Base-by-base conservation (phyloP, 2,113 vertebrate species). In the Rhabdomys dilectus region DNA sequence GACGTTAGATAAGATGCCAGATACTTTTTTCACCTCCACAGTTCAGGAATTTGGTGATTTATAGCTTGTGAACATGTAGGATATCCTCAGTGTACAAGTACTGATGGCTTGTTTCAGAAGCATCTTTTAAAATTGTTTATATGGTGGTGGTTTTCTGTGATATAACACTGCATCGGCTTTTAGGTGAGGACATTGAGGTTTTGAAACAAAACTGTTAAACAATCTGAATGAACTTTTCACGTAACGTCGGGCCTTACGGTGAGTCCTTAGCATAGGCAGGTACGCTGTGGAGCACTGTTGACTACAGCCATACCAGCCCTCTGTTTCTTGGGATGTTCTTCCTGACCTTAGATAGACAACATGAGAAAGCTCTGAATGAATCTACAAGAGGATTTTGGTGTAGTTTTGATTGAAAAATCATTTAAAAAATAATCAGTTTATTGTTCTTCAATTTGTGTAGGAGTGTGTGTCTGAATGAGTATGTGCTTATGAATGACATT, bases 71-170 rank as follows among this genome's bases (percentile, higher is more conserved):
- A 66, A 48, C n/a, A 16, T 42, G 16, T 82, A 91, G 19, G 4
- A 10, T 6, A 73, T 9, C 53, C 17, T 58, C 2, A 24, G 11
- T 77, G 42, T 31, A 48, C 85, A 94, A 24, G 2, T 72, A 7
- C 12, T 51, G 5, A 72, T 29, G 36, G 22, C 39, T 81, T 89
- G 13, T 91, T 91, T 86, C 66, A 87, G 73, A 70, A 7, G 5
- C 75, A 10, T 84, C 48, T 48, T 90, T 91, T 45, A 60, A 93
- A 68, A 5, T 51, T 88, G 60, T 88, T 85, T 93, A 72, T 53
- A 29, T 21, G 24, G 39, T 73, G 21, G 16, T 48, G 7, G 10
- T 84, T 68, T 95, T 92, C 62, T 86, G 51, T 66, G 85, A 82
- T 80, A 26, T 48, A 88, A 81, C n/a, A 2, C 34, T 51, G 26